phyloP scores from a whole-genome alignment of 2,113 vertebrate species.

The Microcebus lehilahytsara region DNA sequence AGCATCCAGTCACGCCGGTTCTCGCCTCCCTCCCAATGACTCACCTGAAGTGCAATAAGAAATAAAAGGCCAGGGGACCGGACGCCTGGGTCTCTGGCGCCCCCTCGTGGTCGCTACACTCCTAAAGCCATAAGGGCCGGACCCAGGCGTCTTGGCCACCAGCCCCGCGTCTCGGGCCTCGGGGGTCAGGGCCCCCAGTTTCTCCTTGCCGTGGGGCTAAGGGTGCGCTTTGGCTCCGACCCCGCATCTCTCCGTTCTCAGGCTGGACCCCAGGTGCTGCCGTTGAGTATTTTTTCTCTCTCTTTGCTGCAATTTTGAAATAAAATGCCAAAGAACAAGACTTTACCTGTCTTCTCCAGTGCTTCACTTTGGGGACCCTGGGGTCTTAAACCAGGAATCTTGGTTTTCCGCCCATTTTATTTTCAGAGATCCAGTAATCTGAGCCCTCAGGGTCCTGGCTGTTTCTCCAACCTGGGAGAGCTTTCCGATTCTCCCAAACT shows the following conservation, averaged over 20 bases:
- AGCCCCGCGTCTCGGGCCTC: not conserved
- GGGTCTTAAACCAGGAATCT: not conserved
- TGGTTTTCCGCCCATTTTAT: not conserved
- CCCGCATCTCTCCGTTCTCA: conserved; percentile 23
- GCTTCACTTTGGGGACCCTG: not conserved
- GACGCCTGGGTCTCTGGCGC: not conserved
- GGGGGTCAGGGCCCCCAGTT: not conserved
- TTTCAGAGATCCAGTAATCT: not conserved
- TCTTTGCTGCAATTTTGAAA: conserved; percentile 67
- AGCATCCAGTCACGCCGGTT: not conserved
- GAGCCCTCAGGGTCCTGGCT: accelerated
- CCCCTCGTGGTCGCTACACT: not conserved
- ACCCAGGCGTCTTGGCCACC: not conserved
- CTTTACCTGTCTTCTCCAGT: not conserved
- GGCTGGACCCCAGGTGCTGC: conserved; percentile 8
- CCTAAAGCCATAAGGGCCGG: conserved; percentile 61
- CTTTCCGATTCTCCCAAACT: not conserved
- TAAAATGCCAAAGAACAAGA: conserved; percentile 78
- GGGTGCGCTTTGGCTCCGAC: not conserved
- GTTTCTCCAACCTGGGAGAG: not conserved
- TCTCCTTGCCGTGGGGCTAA: not conserved
- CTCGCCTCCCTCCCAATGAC: not conserved
- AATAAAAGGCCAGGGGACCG: not conserved
- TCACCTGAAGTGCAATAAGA: conserved; percentile 69
- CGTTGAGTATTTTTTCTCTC: not conserved